Percentiles rank a stretch among this genome's conserved stretches.
phyloP scores from a whole-genome alignment of 2,797 vertebrate genomes.

The Sebastes cheni region DNA sequence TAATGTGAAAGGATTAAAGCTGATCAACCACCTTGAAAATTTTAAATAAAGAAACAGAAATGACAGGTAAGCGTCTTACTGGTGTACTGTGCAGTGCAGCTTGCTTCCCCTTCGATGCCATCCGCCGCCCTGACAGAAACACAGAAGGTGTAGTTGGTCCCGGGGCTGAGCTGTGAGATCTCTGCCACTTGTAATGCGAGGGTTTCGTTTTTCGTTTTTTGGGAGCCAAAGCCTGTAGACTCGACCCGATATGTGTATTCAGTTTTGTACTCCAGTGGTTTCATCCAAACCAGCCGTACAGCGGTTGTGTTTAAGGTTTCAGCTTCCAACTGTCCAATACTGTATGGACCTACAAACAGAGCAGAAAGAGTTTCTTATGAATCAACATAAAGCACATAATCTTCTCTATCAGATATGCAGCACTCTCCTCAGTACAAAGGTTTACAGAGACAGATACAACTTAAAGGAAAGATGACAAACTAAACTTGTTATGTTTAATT shows the following conservation, averaged over 20 bases:
- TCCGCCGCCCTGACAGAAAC: constrained; percentile 48
- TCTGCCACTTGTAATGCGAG: rapidly evolving
- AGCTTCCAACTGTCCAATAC: background rate
- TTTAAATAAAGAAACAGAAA: background rate
- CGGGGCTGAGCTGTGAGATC: constrained; percentile 59
- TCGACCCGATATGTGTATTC: constrained; percentile 54
- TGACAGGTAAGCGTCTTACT: constrained; percentile 44
- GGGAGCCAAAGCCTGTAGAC: constrained; percentile 14
- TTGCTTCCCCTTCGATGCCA: constrained; percentile 28
- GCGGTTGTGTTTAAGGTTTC: constrained; percentile 53
- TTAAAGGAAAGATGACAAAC: background rate
- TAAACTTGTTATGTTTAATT: background rate
- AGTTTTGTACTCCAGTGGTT: constrained; percentile 28
- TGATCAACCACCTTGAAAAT: background rate
- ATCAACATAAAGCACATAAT: background rate
- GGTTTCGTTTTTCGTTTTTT: background rate
- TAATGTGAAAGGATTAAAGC: background rate
- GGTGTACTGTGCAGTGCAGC: constrained; percentile 61
- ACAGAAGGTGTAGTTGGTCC: constrained; percentile 68
- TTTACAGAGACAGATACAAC: background rate
- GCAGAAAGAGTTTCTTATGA: background rate
- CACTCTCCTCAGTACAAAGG: background rate
- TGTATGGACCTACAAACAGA: constrained; percentile 61
- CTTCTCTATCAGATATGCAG: background rate
- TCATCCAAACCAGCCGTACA: constrained; percentile 42